A percentile compares a stretch with the other conserved stretches of the same genome.
Conservation (phyloP, 2,797 vertebrate species). For the Atherinosoma microstoma region DNA sequence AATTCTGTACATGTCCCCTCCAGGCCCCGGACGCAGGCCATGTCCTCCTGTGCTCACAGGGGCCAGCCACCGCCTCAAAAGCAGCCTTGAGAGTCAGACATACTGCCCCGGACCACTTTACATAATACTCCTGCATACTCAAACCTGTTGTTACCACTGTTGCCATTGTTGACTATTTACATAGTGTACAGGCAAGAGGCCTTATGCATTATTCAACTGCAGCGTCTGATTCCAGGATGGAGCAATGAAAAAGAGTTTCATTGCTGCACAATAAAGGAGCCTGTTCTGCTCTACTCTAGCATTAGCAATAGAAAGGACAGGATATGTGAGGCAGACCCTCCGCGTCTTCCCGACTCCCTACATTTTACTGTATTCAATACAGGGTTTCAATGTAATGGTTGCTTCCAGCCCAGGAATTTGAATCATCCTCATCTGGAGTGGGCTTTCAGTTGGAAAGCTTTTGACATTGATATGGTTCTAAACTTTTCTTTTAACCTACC, state of each 20-base stretch:
- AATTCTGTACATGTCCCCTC: constrained; percentile 74
- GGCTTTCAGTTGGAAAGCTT: constrained; percentile 59
- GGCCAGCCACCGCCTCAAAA: constrained; percentile 67
- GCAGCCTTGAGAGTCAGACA: constrained; percentile 70
- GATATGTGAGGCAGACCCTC: constrained; percentile 68
- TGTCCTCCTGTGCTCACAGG: constrained; percentile 56
- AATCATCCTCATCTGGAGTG: constrained; percentile 59
- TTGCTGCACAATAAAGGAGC: constrained; percentile 79
- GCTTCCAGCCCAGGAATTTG: constrained; percentile 66
- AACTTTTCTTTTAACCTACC: constrained; percentile 51
- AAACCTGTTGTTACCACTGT: constrained; percentile 79
- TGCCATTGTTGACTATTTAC: constrained; percentile 84
- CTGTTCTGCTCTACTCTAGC: constrained; percentile 69
- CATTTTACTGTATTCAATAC: constrained; percentile 82
- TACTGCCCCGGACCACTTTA: constrained; percentile 73
- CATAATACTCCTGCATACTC: constrained; percentile 77
- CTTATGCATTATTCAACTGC: constrained; percentile 86
- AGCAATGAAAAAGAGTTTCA: constrained; percentile 80
- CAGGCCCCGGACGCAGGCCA: constrained; percentile 47
- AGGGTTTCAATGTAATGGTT: constrained; percentile 76
- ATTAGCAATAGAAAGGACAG: constrained; percentile 75
- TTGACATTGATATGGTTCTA: constrained; percentile 67
- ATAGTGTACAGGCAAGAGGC: constrained; percentile 78
- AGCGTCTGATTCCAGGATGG: constrained; percentile 76
- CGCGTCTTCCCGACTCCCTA: constrained; percentile 68